Evolutionary conservation across 1,140 invertebrate genomes (phyloP).

Genomic region (Drosophila malerkotliana): DNA sequence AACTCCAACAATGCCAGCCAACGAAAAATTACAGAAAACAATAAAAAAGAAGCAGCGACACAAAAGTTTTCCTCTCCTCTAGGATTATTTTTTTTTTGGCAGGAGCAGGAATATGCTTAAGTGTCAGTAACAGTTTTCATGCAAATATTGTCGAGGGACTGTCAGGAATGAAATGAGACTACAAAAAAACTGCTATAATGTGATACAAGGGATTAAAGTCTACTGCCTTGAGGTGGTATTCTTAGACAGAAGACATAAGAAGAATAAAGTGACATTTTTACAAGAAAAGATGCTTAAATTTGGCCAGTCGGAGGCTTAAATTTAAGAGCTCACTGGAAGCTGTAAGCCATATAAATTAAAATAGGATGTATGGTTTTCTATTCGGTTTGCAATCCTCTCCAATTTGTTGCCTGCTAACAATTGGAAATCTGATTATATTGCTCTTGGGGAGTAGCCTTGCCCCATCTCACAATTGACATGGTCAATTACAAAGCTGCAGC

Average conservation of each 20-base stretch:
- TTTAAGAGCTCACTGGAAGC: too few relatives aligned
- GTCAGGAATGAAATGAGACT: slow-evolving; percentile 24
- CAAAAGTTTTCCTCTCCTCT: slow-evolving; percentile 23
- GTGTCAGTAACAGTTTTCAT: slow-evolving; percentile 80
- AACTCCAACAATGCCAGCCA: slow-evolving; percentile 68
- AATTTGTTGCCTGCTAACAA: background rate
- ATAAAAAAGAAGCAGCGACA: slow-evolving; percentile 56
- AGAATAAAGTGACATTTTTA: background rate
- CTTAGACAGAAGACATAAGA: background rate
- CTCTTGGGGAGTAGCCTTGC: background rate
- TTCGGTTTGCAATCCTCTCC: slow-evolving; percentile 6
- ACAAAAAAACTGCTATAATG: slow-evolving; percentile 16
- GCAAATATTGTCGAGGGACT: slow-evolving; percentile 74
- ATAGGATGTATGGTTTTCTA: background rate
- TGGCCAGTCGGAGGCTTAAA: too few relatives aligned
- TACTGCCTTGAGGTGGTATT: background rate
- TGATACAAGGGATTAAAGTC: slow-evolving; percentile 22
- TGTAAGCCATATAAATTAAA: background rate
- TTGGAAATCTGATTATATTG: slow-evolving; percentile 18
- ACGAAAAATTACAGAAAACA: slow-evolving; percentile 49
- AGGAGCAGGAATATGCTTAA: slow-evolving; percentile 68
- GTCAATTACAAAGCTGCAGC: slow-evolving; percentile 52
- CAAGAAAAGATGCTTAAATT: background rate
- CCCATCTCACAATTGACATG: slow-evolving; percentile 6
- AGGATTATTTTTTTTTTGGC: slow-evolving; percentile 38